A percentile compares a stretch with the other conserved stretches of the same genome.
These are phyloP conservation scores for Montipora cactus DNA, from an alignment of 64 coral and sea anemone genomes.

Conservation along the genomic window DNA sequence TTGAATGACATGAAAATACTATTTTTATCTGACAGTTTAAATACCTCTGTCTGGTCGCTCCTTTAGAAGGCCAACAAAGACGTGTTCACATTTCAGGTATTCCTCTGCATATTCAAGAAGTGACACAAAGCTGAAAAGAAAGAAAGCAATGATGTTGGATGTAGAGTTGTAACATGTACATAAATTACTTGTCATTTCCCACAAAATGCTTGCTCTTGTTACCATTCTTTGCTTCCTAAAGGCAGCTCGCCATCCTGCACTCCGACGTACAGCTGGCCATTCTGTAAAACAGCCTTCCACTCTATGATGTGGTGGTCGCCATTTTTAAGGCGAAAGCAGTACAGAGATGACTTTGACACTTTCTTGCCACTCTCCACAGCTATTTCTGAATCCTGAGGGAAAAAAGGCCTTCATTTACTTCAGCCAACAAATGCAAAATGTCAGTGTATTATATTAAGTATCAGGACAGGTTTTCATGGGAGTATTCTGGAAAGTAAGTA, in stretches of 20 bases:
- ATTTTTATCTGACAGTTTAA: neutral
- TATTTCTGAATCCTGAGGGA: conserved; percentile 15
- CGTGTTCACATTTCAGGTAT: conserved; percentile 78
- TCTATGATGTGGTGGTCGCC: conserved; percentile 80
- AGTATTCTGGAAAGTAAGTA: too few species aligned
- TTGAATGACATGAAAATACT: too few species aligned
- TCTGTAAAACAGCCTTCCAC: conserved; percentile 72
- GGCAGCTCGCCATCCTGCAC: conserved; percentile 81
- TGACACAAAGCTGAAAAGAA: conserved; percentile 76
- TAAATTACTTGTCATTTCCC: too few species aligned
- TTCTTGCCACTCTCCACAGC: conserved; percentile 41
- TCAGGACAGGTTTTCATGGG: too few species aligned
- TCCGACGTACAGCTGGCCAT: conserved; percentile 73
- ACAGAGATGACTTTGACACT: conserved; percentile 26
- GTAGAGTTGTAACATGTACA: too few species aligned
- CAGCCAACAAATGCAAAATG: too few species aligned
- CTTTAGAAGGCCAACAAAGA: conserved; percentile 90
- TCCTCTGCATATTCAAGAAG: conserved; percentile 94
- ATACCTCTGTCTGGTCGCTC: conserved; percentile 88
- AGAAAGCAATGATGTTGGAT: neutral
- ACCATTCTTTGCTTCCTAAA: conserved; percentile 92
- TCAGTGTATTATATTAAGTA: too few species aligned
- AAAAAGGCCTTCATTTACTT: neutral
- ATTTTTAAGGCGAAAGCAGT: conserved; percentile 83
- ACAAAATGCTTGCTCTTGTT: too few species aligned